These are phyloP conservation scores for Palythoa grandis DNA, from an alignment of 92 coral and sea anemone species.

Conservation along the genomic window DNA sequence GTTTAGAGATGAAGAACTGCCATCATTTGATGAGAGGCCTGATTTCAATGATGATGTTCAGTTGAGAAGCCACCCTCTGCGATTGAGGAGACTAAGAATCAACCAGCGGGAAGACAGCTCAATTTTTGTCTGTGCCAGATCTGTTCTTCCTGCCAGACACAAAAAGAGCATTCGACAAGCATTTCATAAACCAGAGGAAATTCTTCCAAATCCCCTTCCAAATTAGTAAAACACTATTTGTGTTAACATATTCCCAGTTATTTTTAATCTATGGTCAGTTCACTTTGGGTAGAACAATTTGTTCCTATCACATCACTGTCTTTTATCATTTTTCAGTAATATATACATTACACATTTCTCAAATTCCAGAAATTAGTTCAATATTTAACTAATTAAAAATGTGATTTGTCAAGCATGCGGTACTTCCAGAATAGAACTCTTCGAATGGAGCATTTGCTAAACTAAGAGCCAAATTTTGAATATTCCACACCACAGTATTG, in stretches of 20 bases:
- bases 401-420: neutral
- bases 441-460: no score
- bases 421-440: no score
- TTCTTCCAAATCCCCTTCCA: constrained; percentile 55
- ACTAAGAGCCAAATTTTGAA: neutral
- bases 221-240: constrained; percentile 6
- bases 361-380: neutral
- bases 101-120: constrained; percentile 72
- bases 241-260: neutral
- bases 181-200: constrained; percentile 53
- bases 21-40: constrained; percentile 56
- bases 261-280: neutral
- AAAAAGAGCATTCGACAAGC: constrained; percentile 45
- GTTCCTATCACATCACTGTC: no score
- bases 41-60: constrained; percentile 47
- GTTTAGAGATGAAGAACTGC: constrained; percentile 50
- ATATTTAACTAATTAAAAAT: neutral
- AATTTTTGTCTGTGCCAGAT: constrained; percentile 58
- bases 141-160: constrained; percentile 59
- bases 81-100: constrained; percentile 47
- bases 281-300: neutral
- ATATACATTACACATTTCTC: no score
- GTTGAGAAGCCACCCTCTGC: constrained; percentile 48
- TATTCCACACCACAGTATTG: neutral
- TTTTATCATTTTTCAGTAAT: no score